These are phyloP conservation scores for Eristalinus aeneus DNA, from an alignment of 2,888 invertebrate species.

Conservation along the genomic window DNA sequence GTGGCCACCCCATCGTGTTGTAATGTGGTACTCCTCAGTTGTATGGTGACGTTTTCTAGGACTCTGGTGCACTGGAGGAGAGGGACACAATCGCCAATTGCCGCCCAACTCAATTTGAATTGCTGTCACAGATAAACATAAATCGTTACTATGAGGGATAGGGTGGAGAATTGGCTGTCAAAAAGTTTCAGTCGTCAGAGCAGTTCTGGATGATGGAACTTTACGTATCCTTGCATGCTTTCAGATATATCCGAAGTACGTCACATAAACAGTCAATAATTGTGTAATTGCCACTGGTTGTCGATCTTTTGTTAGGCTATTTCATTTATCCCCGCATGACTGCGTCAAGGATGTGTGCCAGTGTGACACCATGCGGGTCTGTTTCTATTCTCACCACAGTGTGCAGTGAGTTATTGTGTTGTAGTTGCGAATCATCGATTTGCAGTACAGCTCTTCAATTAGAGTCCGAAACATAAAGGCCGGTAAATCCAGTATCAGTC, in stretches of 20 bases:
- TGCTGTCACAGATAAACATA: slow-evolving; percentile 29
- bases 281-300: slow-evolving; percentile 42
- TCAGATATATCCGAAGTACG: slow-evolving; percentile 48
- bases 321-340: background rate
- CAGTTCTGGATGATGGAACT: slow-evolving; percentile 10
- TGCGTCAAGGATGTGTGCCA: background rate
- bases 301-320: slow-evolving; percentile 18
- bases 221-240: slow-evolving; percentile 20
- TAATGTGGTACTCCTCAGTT: background rate
- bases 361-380: background rate
- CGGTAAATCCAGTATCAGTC: no score
- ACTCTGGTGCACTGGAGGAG: background rate
- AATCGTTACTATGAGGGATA: slow-evolving; percentile 23
- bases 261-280: slow-evolving; percentile 50
- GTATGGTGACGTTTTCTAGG: background rate
- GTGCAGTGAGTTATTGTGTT: slow-evolving; percentile 45
- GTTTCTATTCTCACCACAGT: slow-evolving; percentile 29
- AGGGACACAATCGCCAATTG: slow-evolving; percentile 37
- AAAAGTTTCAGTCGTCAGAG: background rate
- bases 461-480: background rate
- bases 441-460: background rate
- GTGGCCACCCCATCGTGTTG: slow-evolving; percentile 3
- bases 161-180: background rate
- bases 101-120: slow-evolving; percentile 51
- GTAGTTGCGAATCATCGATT: slow-evolving; percentile 19